Evolutionary conservation across 2,888 invertebrate species (phyloP), one percentile per base, ranked within the genome.

Genomic region (Cacoxenus indagator): DNA sequence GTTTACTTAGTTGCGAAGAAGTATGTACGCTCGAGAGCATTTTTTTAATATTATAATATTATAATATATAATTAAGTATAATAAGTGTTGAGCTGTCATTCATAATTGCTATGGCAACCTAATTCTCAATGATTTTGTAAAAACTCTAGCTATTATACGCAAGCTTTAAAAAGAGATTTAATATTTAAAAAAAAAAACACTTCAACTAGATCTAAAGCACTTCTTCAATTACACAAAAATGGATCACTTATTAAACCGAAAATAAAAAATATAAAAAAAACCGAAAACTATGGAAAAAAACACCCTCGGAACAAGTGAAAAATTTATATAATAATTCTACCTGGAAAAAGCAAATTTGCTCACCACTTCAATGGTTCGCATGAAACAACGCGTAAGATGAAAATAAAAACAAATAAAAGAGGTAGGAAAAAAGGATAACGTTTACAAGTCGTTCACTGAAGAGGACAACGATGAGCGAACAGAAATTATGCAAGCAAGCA

Each of bases 311-410:
- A 27, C 24, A 61, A 37, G 17, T 48, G 48, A 17, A 68, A 74
- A 72, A 76, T 72, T 72, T 76, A 78, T 80, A 78, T 80, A 78
- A 76, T 78, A 78, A 78, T 78, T 78, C 78, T 78, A 75, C 75
- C 81, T 74, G 76, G 73, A 71, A 76, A 78, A 78, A 73, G 78
- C 73, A 80, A 78, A 78, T 78, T 78, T 78, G 78, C 78, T 72
- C 70, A 75, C 78, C 76, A 78, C 81, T 78, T 61, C 61, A 61
- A 61, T 37, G 43, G 22, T 61, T 61, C 22, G 9, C 51, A 51
- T 17, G 51, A 6, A 6, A 51, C 51, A 51, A 51, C 19, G 45
- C 45, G n/a, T n/a, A n/a, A 55, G 22, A 17, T 9, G 19, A 61
- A 37, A 43, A 19, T 43, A 62, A 22, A 43, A 22, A 43, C 45